A percentile compares a stretch with the other conserved stretches of the same genome.
These are phyloP conservation scores for Falco naumanni DNA, from an alignment of 2,797 vertebrate genomes.

Conservation along the genomic window DNA sequence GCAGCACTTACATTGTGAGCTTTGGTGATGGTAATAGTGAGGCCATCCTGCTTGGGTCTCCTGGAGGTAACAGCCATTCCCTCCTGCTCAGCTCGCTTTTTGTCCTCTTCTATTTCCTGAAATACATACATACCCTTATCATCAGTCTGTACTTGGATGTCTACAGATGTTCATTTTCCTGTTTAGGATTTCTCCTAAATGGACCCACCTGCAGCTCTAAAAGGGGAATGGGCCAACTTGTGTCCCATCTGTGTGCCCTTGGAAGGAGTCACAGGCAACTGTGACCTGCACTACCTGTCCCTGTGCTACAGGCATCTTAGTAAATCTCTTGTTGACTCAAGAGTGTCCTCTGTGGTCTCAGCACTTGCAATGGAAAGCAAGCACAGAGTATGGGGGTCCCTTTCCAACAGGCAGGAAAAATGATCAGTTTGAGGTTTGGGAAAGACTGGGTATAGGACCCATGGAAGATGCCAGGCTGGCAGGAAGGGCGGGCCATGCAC, in stretches of 20 bases:
- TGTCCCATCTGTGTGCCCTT: background rate
- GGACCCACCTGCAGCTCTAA: background rate
- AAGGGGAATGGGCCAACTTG: background rate
- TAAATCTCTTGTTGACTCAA: background rate
- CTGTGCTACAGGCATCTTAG: background rate
- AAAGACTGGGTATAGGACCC: background rate
- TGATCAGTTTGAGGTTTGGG: background rate
- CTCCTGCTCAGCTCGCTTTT: constrained; percentile 90
- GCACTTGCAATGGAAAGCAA: background rate
- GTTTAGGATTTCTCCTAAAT: background rate
- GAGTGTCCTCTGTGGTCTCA: background rate
- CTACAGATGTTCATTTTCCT: background rate
- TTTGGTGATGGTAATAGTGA: constrained; percentile 96
- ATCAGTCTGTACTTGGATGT: background rate
- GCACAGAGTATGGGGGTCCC: background rate
- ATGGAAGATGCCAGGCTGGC: background rate
- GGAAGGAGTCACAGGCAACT: background rate
- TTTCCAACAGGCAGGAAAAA: background rate
- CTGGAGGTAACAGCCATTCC: constrained; percentile 86
- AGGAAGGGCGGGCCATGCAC: background rate
- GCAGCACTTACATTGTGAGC: constrained; percentile 83
- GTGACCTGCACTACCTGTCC: background rate
- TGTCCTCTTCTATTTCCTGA: constrained; percentile 98
- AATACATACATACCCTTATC: background rate
- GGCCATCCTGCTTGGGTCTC: constrained; percentile 86